These are phyloP conservation scores for Nasonia longicornis DNA, from an alignment of 1,140 invertebrate species.

Conservation along the genomic window DNA sequence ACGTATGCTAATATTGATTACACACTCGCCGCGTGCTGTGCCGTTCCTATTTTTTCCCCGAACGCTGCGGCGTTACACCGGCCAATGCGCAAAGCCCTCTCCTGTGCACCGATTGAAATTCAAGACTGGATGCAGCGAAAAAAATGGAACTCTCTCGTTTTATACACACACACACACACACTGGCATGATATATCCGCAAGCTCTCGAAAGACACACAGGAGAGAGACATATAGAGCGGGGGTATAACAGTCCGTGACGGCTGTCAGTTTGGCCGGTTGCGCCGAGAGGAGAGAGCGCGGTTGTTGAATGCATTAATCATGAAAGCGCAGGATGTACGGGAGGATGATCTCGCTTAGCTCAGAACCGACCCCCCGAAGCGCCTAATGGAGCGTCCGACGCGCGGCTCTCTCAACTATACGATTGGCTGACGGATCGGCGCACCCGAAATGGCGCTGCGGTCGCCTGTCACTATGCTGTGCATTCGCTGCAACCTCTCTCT, in stretches of 20 bases:
- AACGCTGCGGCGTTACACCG: too few relatives aligned
- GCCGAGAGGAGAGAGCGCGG: background rate
- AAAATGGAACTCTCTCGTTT: background rate
- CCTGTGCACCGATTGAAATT: too few relatives aligned
- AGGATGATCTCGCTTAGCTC: background rate
- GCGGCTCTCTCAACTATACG: background rate
- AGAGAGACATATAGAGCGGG: background rate
- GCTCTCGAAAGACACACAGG: background rate
- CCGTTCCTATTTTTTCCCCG: too few relatives aligned
- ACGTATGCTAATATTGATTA: too few relatives aligned
- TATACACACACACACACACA: background rate
- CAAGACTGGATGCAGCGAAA: background rate
- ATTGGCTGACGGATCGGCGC: background rate
- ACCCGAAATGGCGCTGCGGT: constrained; percentile 10
- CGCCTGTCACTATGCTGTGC: background rate
- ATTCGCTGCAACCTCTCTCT: background rate
- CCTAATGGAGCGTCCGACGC: background rate
- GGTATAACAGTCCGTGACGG: background rate
- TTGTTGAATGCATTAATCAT: constrained; percentile 41
- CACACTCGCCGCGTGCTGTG: too few relatives aligned
- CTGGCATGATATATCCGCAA: background rate
- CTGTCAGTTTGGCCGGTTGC: background rate
- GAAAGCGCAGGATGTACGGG: background rate
- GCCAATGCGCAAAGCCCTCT: too few relatives aligned
- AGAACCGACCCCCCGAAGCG: constrained; percentile 6